phyloP scores from a whole-genome alignment of 2,113 vertebrate species.

The Protobothrops mucrosquamatus region DNA sequence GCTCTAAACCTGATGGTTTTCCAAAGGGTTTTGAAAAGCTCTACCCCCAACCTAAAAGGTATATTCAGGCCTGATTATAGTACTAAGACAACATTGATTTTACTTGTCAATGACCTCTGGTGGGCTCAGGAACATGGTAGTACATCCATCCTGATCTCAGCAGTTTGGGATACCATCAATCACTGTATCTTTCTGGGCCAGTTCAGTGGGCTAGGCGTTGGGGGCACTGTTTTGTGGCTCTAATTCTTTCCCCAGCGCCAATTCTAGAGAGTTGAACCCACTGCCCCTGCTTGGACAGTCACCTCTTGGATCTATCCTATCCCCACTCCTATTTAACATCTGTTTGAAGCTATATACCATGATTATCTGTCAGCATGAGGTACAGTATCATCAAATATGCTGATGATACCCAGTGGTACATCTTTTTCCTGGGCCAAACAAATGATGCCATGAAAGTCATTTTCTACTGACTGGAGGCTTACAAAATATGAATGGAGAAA shows the following conservation, averaged over 20 bases:
- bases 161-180: not conserved
- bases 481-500: not conserved
- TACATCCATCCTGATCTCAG: not conserved
- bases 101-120: not conserved
- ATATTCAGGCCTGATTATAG: not conserved
- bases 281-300: not conserved
- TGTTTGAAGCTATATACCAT: not conserved
- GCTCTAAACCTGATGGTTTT: not conserved
- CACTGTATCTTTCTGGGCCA: not conserved
- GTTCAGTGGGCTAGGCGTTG: not conserved
- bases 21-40: not conserved
- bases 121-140: not conserved
- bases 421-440: not conserved
- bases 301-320: not conserved
- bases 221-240: not conserved
- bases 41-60: not conserved
- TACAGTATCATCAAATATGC: not conserved
- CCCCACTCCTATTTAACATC: not conserved
- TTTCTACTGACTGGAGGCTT: not conserved
- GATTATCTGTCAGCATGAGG: not conserved
- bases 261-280: not conserved
- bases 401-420: not conserved
- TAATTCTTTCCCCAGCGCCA: not conserved
- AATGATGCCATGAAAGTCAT: not conserved
- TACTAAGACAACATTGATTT: not conserved